These are phyloP conservation scores for Megalopta genalis DNA, from an alignment of 1,140 invertebrate species.

Conservation along the genomic window DNA sequence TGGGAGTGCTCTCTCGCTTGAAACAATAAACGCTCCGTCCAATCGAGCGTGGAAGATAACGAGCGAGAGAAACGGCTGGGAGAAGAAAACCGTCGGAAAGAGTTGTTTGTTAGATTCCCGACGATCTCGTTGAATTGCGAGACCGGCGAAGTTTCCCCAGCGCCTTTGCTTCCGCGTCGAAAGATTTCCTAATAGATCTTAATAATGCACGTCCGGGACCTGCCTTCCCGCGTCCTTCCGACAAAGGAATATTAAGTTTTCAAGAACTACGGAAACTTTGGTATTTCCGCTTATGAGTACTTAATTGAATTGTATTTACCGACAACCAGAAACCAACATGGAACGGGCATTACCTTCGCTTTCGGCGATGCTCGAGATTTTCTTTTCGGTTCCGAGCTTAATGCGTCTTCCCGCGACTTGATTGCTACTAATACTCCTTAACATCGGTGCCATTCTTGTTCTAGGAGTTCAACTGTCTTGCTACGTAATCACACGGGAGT, in stretches of 20 bases:
- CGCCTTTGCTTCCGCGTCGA: slow-evolving; percentile 47
- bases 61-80: slow-evolving; percentile 52
- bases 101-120: slow-evolving; percentile 66
- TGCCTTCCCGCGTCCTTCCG: slow-evolving; percentile 24
- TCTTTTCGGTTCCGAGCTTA: neutral
- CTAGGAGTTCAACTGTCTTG: too few species aligned
- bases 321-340: neutral
- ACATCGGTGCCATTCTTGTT: too few species aligned
- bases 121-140: slow-evolving; percentile 62
- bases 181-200: slow-evolving; percentile 64
- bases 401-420: neutral
- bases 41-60: slow-evolving; percentile 70
- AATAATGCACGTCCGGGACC: slow-evolving; percentile 58
- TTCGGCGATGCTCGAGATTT: neutral
- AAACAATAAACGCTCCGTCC: slow-evolving; percentile 72
- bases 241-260: slow-evolving; percentile 41
- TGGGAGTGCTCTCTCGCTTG: slow-evolving; percentile 52
- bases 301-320: slow-evolving; percentile 24
- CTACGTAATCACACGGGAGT: too few species aligned
- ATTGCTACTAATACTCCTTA: too few species aligned
- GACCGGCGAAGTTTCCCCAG: slow-evolving; percentile 58
- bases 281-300: neutral
- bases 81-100: slow-evolving; percentile 49
- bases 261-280: slow-evolving; percentile 22
- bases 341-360: neutral